Conservation (phyloP, 2,797 vertebrate genomes). For the Streptopelia turtur region DNA sequence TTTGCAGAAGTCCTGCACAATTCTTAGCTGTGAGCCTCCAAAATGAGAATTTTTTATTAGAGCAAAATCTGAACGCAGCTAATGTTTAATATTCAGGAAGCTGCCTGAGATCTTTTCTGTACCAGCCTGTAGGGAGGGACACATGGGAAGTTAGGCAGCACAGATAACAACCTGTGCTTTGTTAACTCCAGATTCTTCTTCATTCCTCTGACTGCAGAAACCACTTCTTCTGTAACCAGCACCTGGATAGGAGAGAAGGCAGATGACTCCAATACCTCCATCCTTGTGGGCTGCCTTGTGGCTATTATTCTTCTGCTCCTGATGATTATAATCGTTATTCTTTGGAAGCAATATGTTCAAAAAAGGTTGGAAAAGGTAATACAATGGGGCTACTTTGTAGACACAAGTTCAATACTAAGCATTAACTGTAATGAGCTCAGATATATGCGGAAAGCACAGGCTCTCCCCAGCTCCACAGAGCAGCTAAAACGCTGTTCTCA, state of each 20-base stretch:
- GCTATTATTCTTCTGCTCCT: slow-evolving; percentile 91
- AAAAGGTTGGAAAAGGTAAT: slow-evolving; percentile 91
- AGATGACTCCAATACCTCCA: slow-evolving; percentile 82
- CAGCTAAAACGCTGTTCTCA: neutral
- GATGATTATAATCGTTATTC: slow-evolving; percentile 89
- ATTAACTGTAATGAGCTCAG: neutral
- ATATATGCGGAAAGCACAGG: neutral
- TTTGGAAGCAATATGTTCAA: slow-evolving; percentile 91
- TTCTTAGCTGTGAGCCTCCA: neutral
- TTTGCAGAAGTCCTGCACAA: neutral
- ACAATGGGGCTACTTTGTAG: neutral
- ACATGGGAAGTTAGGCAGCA: neutral
- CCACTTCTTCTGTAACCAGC: slow-evolving; percentile 73
- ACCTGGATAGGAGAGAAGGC: slow-evolving; percentile 64
- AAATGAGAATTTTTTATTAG: neutral
- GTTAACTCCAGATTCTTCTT: neutral
- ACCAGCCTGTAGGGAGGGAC: neutral
- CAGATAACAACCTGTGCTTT: neutral
- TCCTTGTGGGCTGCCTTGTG: slow-evolving; percentile 91
- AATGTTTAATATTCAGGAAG: neutral
- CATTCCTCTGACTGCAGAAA: slow-evolving; percentile 63
- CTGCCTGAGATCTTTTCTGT: neutral
- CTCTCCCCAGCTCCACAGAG: neutral
- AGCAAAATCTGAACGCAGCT: neutral
- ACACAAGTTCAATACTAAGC: neutral